Percentiles rank a stretch among this genome's conserved stretches.
Conservation (phyloP, 2,113 vertebrate species). For the Serinus canaria region DNA sequence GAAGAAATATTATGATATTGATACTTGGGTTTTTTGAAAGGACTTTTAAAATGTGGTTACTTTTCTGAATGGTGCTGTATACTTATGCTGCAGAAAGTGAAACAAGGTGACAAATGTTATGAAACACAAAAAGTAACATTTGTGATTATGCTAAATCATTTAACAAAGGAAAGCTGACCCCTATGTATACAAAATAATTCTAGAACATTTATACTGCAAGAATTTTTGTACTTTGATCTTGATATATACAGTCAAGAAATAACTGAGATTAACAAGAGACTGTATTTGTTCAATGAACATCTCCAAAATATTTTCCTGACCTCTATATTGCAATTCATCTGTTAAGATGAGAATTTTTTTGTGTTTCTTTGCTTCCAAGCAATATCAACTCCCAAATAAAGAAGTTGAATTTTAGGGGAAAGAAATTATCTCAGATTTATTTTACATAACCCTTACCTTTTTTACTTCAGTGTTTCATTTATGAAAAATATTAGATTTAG, state of each 20-base stretch:
- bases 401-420: neutral
- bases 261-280: neutral
- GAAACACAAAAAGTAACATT: neutral
- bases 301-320: neutral
- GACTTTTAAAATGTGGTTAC: neutral
- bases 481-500: neutral
- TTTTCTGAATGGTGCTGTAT: neutral
- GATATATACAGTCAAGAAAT: neutral
- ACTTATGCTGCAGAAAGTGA: neutral
- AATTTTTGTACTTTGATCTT: neutral
- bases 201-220: neutral
- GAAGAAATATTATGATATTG: neutral
- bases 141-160: neutral
- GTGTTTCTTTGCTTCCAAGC: neutral
- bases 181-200: neutral
- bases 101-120: neutral
- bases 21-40: neutral
- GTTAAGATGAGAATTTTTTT: neutral
- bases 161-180: neutral
- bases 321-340: neutral
- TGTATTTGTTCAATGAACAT: rapidly evolving
- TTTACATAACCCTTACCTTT: neutral
- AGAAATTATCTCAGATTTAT: neutral
- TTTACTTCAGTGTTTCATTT: neutral
- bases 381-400: rapidly evolving